These are phyloP conservation scores for Psococerastis gibbosa DNA, from an alignment of 2,888 invertebrate genomes.

Conservation along the genomic window DNA sequence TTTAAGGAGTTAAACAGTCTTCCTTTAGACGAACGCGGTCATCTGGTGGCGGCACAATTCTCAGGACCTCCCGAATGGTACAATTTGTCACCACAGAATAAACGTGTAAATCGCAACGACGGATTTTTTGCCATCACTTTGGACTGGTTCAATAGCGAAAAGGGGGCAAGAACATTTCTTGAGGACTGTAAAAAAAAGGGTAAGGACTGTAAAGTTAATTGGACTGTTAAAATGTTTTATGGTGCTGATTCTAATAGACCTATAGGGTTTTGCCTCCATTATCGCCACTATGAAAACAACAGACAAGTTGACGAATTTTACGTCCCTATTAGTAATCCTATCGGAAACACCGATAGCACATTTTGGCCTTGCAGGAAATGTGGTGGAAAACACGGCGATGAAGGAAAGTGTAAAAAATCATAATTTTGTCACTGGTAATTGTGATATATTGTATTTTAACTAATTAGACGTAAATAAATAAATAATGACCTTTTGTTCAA, in stretches of 20 bases:
- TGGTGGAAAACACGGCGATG: neutral
- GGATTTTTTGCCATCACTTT: conserved; percentile 1
- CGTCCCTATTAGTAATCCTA: neutral
- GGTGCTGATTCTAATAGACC: conserved; percentile 9
- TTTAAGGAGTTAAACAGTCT: neutral
- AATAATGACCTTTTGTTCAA: too few species aligned
- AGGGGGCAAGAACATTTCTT: conserved; percentile 7
- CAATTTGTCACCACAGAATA: conserved; percentile 10
- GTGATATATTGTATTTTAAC: too few species aligned
- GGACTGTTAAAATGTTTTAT: conserved; percentile 10
- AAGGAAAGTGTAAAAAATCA: too few species aligned
- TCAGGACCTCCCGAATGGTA: conserved; percentile 11
- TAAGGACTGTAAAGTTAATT: neutral
- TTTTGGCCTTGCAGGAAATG: conserved; percentile 9
- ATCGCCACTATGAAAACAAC: neutral
- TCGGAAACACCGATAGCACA: conserved; percentile 6
- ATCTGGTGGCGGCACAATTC: neutral
- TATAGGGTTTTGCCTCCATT: neutral
- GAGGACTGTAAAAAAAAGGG: neutral
- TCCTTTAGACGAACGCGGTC: neutral
- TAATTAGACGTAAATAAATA: too few species aligned
- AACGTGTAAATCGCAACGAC: conserved; percentile 10
- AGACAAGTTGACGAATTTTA: neutral
- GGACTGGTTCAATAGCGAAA: conserved; percentile 1
- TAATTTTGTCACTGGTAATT: too few species aligned